These are phyloP conservation scores for Fragum whitleyi DNA, from an alignment of 2,888 invertebrate species.

Conservation along the genomic window DNA sequence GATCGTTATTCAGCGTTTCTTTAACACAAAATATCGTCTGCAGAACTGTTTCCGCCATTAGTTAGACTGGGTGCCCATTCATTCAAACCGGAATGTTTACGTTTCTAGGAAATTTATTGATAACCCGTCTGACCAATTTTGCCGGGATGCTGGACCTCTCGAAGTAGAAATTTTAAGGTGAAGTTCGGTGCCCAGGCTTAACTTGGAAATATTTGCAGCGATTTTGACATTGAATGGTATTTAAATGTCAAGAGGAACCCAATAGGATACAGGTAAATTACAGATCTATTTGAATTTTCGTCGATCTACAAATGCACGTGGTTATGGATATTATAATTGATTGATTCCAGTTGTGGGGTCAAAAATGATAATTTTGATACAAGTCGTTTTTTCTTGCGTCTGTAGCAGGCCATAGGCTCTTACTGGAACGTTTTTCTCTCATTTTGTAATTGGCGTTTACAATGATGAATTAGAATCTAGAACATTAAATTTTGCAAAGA, in stretches of 20 bases:
- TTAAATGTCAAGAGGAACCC: neutral
- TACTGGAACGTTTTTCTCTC: too few relatives aligned
- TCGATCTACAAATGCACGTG: neutral
- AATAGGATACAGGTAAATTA: neutral
- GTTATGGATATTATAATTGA: neutral
- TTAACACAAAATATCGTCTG: slow-evolving; percentile 10
- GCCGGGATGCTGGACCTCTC: neutral
- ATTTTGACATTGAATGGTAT: neutral
- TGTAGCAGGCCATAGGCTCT: too few relatives aligned
- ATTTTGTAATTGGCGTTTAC: too few relatives aligned
- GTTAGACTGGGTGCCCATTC: slow-evolving; percentile 9
- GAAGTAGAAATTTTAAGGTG: neutral
- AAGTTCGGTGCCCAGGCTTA: neutral
- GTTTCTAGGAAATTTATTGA: slow-evolving; percentile 8
- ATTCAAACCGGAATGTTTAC: slow-evolving; percentile 10
- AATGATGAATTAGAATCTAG: too few relatives aligned
- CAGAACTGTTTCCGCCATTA: slow-evolving; percentile 10
- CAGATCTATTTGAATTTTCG: neutral
- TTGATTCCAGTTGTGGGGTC: neutral
- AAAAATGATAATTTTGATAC: neutral
- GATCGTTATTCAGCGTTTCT: slow-evolving; percentile 8
- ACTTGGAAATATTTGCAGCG: neutral
- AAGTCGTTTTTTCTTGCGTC: too few relatives aligned
- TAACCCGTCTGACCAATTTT: slow-evolving; percentile 22
- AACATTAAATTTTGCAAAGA: too few relatives aligned